Evolutionary conservation across 2,888 invertebrate species (phyloP).

Genomic region (Drosophila heteroneura): DNA sequence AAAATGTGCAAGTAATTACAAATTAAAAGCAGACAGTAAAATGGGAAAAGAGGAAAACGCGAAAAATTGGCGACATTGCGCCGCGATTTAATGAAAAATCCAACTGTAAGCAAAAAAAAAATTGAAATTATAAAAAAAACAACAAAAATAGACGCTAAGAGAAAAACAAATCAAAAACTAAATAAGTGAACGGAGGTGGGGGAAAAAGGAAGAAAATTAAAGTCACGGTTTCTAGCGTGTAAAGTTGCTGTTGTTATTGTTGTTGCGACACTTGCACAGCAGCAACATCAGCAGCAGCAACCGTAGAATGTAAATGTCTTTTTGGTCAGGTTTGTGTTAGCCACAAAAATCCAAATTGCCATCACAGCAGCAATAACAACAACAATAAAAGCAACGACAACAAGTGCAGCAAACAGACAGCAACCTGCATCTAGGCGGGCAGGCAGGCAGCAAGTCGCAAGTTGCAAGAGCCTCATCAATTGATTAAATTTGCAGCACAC

Average conservation of each 20-base stretch:
- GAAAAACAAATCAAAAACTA: constrained; percentile 69
- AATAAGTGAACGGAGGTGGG: constrained; percentile 26
- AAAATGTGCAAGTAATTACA: constrained; percentile 74
- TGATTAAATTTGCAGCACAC: constrained; percentile 77
- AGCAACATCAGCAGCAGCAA: constrained; percentile 49
- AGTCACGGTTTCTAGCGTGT: constrained; percentile 82
- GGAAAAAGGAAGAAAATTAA: constrained; percentile 72
- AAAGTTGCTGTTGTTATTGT: constrained; percentile 68
- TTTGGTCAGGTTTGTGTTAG: constrained; percentile 75
- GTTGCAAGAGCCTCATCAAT: constrained; percentile 75
- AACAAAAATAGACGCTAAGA: background rate
- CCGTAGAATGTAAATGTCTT: constrained; percentile 79
- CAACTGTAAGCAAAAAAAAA: constrained; percentile 56
- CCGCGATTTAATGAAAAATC: constrained; percentile 75
- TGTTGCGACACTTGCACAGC: constrained; percentile 69
- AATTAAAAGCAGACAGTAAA: constrained; percentile 61
- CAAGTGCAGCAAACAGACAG: constrained; percentile 50
- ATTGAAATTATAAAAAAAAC: constrained; percentile 68
- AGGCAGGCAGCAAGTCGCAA: constrained; percentile 33
- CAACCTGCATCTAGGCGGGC: constrained; percentile 35
- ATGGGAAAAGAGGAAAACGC: constrained; percentile 15
- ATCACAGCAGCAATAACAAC: constrained; percentile 61
- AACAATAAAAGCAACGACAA: constrained; percentile 62
- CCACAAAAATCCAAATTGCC: constrained; percentile 78
- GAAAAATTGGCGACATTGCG: constrained; percentile 69